Percentiles rank a stretch among this genome's conserved stretches.
phyloP scores from a whole-genome alignment of 2,113 vertebrate genomes.

The Haemorhous mexicanus region DNA sequence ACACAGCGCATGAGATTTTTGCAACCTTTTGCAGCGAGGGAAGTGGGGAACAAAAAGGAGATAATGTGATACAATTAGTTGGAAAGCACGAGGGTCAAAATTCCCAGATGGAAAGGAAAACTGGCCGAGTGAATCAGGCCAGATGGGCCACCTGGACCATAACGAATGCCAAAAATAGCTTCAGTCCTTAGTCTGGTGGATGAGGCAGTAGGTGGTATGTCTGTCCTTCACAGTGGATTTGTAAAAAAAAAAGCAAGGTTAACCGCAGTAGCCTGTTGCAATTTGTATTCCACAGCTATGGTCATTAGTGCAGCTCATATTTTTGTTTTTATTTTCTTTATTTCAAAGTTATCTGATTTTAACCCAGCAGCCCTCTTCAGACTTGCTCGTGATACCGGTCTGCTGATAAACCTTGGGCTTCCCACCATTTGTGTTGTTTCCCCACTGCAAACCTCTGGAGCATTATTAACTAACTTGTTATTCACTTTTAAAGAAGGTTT shows the following conservation, averaged over 20 bases:
- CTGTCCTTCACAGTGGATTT: slow-evolving; percentile 45
- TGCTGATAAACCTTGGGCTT: not conserved
- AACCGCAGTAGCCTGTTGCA: slow-evolving; percentile 17
- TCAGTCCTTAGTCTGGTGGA: slow-evolving; percentile 58
- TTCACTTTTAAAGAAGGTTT: not conserved
- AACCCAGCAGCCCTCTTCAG: not conserved
- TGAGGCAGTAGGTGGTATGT: slow-evolving; percentile 60
- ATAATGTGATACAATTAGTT: slow-evolving; percentile 97
- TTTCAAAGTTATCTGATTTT: not conserved
- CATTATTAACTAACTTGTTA: not conserved
- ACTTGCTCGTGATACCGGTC: not conserved
- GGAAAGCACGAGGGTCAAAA: slow-evolving; percentile 83
- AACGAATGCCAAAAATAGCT: slow-evolving; percentile 76
- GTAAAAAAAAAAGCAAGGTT: slow-evolving; percentile 12
- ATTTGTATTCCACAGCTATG: slow-evolving; percentile 43
- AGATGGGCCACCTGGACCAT: slow-evolving; percentile 79
- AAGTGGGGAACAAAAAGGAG: slow-evolving; percentile 83
- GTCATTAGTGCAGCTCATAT: not conserved
- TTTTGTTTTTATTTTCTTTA: slow-evolving; percentile 25
- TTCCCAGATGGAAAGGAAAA: slow-evolving; percentile 79
- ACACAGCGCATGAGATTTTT: slow-evolving; percentile 91
- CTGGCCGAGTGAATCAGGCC: slow-evolving; percentile 76
- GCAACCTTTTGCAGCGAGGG: slow-evolving; percentile 84
- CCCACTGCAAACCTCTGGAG: not conserved
- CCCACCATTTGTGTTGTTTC: not conserved